Base-by-base conservation (phyloP, 2,113 vertebrate species). In the Ceyx melanurus region DNA sequence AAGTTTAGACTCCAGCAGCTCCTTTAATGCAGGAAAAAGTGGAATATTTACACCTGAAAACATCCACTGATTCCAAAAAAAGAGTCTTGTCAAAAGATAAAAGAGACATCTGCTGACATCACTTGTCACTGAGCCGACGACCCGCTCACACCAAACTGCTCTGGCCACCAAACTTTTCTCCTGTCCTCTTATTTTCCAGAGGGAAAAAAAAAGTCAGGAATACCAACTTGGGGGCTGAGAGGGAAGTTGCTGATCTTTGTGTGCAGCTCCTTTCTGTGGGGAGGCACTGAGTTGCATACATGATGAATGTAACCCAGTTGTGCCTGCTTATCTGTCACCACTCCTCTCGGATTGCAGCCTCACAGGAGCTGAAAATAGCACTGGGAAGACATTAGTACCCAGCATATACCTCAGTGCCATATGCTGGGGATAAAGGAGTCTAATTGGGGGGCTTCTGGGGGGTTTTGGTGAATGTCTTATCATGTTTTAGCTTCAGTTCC, bases 231-330 rank as follows among this genome's bases (percentile, higher is more conserved):
- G 2, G 87, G 51, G 66, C 46, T 33, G 66, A 31, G 8, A 33
- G 42, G 76, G 66, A 67, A 93, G 93, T 89, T 71, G 51, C 29
- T 86, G 50, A 67, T 82, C 66, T 82, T 15, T 26, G 86, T 78
- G 61, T 50, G 87, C 81, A 94, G 91, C 78, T 89, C 42, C 86
- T 91, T 84, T 92, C 86, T 88, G 87, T 54, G 37, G 28, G 84
- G 88, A 86, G 76, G 40, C 86, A 43, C 5, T 70, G 9, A 82
- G 90, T 62, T 45, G 14, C 93, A 62, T 95, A 45, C 86, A 82
- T 94, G 94, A 93, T 92, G 89, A 89, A 83, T 93, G 90, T 93
- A 95, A 93, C 90, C 95, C 96, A 97, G 95, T 96, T 97, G 96
- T 94, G 95, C 92, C 81, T 77, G 93, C 61, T 90, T 35, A 90